These are phyloP conservation scores for Agrenia bidenticulata DNA, from an alignment of 2,888 invertebrate species.

Conservation along the genomic window DNA sequence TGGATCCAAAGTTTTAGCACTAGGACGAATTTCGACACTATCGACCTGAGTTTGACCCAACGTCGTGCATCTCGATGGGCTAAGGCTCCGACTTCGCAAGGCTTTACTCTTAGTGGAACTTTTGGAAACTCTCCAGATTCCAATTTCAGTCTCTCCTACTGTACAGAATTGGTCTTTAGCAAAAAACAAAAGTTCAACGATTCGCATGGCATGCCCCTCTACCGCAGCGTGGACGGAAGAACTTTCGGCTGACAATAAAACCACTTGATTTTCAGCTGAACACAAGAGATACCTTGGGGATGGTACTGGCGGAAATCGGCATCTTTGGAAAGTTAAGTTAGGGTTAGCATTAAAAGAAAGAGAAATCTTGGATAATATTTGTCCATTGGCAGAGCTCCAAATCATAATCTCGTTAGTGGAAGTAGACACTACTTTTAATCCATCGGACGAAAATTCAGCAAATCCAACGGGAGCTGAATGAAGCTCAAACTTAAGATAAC, in stretches of 20 bases:
- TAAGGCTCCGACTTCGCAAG: conserved; percentile 35
- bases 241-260: conserved; percentile 33
- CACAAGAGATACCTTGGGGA: conserved; percentile 40
- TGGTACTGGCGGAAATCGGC: conserved; percentile 36
- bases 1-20: conserved; percentile 13
- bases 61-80: conserved; percentile 31
- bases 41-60: not conserved
- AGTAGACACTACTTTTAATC: conserved; percentile 41
- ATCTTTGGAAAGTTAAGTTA: conserved; percentile 34
- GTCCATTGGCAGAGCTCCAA: conserved; percentile 44
- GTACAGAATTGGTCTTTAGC: conserved; percentile 36
- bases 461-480: conserved; percentile 44
- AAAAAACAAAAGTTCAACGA: conserved; percentile 40
- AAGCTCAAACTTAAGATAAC: conserved; percentile 39
- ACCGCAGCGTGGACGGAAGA: conserved; percentile 32
- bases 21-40: not conserved
- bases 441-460: conserved; percentile 45
- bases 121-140: conserved; percentile 43
- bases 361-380: conserved; percentile 42
- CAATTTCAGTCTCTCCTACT: conserved; percentile 49
- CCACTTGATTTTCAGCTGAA: conserved; percentile 44
- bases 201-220: conserved; percentile 46
- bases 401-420: conserved; percentile 46
- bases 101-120: conserved; percentile 29
- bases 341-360: conserved; percentile 32